Evolutionary conservation across 2,888 invertebrate genomes (phyloP), one percentile per base, ranked within the genome.

Genomic region (Xanthorhoe designata): DNA sequence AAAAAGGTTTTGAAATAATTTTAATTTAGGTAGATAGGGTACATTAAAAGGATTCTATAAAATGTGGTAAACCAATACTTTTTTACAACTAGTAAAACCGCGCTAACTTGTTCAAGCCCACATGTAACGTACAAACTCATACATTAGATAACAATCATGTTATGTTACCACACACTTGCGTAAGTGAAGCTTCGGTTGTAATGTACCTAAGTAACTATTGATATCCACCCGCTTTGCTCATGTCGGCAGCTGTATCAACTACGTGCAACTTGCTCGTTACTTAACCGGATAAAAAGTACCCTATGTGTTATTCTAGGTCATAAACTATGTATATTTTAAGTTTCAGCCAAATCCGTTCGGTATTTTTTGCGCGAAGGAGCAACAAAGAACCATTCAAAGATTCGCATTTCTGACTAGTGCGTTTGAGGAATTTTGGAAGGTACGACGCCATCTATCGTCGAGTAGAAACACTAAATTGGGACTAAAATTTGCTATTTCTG

Each of bases 401-500:
- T 24, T 24, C 24, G 24, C 4, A 24, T 24, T 24, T 3, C 24
- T 24, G n/a, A 65, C 70, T 69, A 68, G 61, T 24, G 50, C 56
- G 61, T 66, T 66, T 56, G 61, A 54, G 38, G 29, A 57, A 68
- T 62, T 59, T 51, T 19, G 24, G 32, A 7, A 38, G 9, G 19
- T 4, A n/a, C 7, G 62, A 29, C 75, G 83, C 82, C 85, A 88
- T 81, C 89, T 87, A 77, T 75, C 68, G 78, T 49, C 35, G 59
- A 81, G 77, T 85, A 81, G 88, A 32, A 32, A 58, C 63, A 80
- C 65, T 66, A 64, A 70, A 53, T 57, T 45, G 47, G 1, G 15
- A 6, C 13, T 17, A 47, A 8, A 17, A 17, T 15, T 6, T 15
- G 13, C 7, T 7, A 15, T 17, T 47, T 17, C 17, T 47, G 47